A percentile compares a stretch with the other conserved stretches of the same genome.
These are phyloP conservation scores for Helarctos malayanus DNA, from an alignment of 2,797 vertebrate species.

Conservation along the genomic window DNA sequence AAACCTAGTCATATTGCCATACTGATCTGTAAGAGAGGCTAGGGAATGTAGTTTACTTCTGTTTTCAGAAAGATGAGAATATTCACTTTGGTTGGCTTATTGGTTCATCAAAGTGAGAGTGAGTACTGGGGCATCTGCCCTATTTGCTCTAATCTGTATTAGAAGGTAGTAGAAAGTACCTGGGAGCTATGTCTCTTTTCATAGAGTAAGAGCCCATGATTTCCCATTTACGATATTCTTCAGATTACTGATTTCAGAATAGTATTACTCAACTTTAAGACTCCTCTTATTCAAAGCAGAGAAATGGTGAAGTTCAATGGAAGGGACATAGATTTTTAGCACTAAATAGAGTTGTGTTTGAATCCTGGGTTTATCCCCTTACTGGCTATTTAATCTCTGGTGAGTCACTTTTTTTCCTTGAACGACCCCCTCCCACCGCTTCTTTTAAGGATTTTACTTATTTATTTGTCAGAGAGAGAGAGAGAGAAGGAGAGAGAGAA, in stretches of 20 bases:
- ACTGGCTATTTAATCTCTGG: not conserved
- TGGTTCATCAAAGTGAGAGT: not conserved
- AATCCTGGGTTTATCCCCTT: slow-evolving; percentile 15
- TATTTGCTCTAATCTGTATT: not conserved
- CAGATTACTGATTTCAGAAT: not conserved
- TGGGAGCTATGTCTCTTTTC: not conserved
- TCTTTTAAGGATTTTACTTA: not conserved
- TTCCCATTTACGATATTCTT: slow-evolving; percentile 33
- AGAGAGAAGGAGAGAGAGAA: no score
- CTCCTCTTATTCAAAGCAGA: not conserved
- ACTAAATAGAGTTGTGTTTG: not conserved
- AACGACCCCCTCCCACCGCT: not conserved
- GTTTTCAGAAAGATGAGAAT: not conserved
- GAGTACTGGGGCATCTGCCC: not conserved
- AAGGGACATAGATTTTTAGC: not conserved
- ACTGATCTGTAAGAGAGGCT: not conserved
- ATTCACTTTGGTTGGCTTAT: not conserved
- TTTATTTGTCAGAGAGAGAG: not conserved
- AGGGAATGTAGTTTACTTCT: not conserved
- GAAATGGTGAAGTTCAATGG: not conserved
- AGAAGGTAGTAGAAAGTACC: not conserved
- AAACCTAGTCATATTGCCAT: not conserved
- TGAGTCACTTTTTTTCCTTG: slow-evolving; percentile 7
- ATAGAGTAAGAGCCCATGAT: not conserved
- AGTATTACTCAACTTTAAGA: not conserved